Evolutionary conservation across 2,797 vertebrate genomes (phyloP).

Genomic region (Characodon lateralis): DNA sequence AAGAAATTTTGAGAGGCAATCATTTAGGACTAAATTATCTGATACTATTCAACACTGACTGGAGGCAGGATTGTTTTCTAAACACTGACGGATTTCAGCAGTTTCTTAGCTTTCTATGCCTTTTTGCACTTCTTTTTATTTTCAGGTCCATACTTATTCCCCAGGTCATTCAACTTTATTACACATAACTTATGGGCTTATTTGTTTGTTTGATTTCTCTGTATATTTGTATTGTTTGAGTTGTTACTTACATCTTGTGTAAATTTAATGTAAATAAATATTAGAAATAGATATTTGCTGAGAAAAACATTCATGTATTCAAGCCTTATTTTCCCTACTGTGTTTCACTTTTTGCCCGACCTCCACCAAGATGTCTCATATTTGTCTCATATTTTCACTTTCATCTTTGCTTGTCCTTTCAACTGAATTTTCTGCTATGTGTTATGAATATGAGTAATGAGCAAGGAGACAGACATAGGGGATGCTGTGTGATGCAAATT

Average conservation of each 20-base stretch:
- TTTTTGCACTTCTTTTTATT: background rate
- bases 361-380: slow-evolving; percentile 43
- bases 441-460: slow-evolving; percentile 53
- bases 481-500: slow-evolving; percentile 58
- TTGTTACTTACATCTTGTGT: background rate
- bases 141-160: background rate
- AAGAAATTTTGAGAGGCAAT: background rate
- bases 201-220: background rate
- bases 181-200: background rate
- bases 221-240: background rate
- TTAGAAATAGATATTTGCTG: background rate
- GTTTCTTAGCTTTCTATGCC: background rate
- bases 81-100: background rate
- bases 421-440: slow-evolving; percentile 17
- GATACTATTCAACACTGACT: background rate
- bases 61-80: background rate
- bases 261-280: background rate
- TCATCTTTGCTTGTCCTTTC: slow-evolving; percentile 28
- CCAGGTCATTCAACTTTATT: background rate
- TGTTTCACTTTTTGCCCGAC: slow-evolving; percentile 38
- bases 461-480: slow-evolving; percentile 24
- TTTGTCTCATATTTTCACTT: slow-evolving; percentile 47
- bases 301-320: background rate
- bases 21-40: background rate
- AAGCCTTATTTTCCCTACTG: background rate